A percentile compares a stretch with the other conserved stretches of the same genome.
Evolutionary conservation across 2,888 invertebrate genomes (phyloP).

Genomic region (Antheraea assamensis): DNA sequence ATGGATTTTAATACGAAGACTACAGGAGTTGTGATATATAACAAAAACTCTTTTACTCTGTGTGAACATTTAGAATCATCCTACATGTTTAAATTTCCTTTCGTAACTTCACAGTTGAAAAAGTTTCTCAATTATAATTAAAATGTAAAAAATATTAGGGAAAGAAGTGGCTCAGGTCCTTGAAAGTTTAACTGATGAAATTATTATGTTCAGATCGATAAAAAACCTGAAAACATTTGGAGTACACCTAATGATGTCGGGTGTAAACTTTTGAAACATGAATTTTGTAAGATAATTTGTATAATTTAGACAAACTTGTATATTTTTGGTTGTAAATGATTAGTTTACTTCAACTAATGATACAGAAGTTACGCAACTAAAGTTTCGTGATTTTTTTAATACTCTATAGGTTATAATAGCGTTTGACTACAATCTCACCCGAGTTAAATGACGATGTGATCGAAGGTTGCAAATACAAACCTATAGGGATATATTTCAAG

Average conservation of each 20-base stretch:
- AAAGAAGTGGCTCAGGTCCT: conserved; percentile 5
- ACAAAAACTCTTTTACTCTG: too few relatives aligned
- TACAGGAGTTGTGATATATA: too few relatives aligned
- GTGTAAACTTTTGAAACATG: neutral
- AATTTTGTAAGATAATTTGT: neutral
- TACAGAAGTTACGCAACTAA: neutral
- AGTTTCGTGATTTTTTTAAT: too few relatives aligned
- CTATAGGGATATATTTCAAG: too few relatives aligned
- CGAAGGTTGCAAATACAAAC: too few relatives aligned
- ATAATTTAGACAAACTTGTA: neutral
- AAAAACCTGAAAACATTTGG: neutral
- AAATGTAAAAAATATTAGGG: neutral
- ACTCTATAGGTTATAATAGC: too few relatives aligned
- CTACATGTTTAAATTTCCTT: neutral
- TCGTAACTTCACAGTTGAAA: neutral
- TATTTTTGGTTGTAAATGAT: neutral
- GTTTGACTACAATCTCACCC: too few relatives aligned
- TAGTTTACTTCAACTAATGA: neutral
- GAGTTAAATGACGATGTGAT: too few relatives aligned
- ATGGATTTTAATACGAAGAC: too few relatives aligned
- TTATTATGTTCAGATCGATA: conserved; percentile 15
- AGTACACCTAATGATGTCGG: neutral
- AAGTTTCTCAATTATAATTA: neutral
- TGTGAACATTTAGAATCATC: too few relatives aligned
- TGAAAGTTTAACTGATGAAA: conserved; percentile 16